Evolutionary conservation across 2,797 vertebrate species (phyloP).

Genomic region (Platalea minor): DNA sequence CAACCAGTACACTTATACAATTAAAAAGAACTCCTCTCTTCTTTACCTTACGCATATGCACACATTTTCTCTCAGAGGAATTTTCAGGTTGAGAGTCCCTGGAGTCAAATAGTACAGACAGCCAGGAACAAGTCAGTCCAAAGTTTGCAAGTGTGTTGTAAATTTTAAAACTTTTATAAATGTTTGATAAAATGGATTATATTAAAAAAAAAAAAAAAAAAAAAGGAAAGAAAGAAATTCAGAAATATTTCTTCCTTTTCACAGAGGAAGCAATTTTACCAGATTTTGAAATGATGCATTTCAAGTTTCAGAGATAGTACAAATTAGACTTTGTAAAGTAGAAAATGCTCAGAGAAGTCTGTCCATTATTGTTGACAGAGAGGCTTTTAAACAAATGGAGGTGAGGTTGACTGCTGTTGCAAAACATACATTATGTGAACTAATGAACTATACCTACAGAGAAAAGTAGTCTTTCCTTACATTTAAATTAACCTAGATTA

Average conservation of each 20-base stretch:
- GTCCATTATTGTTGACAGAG: not conserved
- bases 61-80: not conserved
- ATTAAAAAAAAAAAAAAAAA: too few species aligned
- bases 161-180: not conserved
- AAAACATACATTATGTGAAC: not conserved
- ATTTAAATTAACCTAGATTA: not conserved
- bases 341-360: not conserved
- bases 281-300: not conserved
- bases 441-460: not conserved
- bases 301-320: not conserved
- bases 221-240: not conserved
- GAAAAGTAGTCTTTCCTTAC: not conserved
- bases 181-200: not conserved
- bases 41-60: not conserved
- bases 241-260: not conserved
- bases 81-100: not conserved
- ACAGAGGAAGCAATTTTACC: not conserved
- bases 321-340: not conserved
- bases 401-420: not conserved
- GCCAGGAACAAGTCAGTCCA: not conserved
- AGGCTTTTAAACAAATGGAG: conserved; percentile 48
- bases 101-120: not conserved
- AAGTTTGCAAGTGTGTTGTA: not conserved
- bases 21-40: not conserved
- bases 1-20: not conserved